phyloP scores from a whole-genome alignment of 2,797 vertebrate species.

The Paramormyrops hopkinsi region DNA sequence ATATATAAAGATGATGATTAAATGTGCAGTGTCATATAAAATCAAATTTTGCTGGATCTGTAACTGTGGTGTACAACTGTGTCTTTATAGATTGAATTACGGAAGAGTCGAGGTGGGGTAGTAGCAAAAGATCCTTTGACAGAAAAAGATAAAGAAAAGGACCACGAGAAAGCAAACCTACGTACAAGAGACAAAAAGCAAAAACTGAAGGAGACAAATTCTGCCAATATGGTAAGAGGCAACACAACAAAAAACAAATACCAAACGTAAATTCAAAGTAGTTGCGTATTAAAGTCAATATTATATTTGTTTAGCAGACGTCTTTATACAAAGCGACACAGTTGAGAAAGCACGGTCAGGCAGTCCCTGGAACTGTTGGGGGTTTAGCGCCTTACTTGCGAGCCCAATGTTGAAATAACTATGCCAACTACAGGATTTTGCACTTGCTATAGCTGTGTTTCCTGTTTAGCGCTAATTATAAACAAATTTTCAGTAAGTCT shows the following conservation, averaged over 20 bases:
- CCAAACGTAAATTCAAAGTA: not conserved
- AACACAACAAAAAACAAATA: not conserved
- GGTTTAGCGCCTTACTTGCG: not conserved
- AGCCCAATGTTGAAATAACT: not conserved
- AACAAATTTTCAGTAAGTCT: not conserved
- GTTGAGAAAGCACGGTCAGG: not conserved
- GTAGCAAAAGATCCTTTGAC: constrained; percentile 48
- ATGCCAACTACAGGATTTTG: not conserved
- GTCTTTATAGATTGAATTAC: constrained; percentile 59
- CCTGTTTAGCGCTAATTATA: not conserved
- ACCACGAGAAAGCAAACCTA: constrained; percentile 27
- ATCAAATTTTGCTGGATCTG: not conserved
- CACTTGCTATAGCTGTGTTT: not conserved
- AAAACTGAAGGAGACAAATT: constrained; percentile 31
- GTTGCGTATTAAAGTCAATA: not conserved
- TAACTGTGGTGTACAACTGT: not conserved
- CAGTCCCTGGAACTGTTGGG: not conserved
- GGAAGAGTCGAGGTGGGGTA: constrained; percentile 54
- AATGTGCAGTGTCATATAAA: not conserved
- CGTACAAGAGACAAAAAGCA: constrained; percentile 53
- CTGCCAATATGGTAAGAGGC: constrained; percentile 49
- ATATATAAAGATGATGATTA: not conserved
- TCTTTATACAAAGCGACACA: not conserved
- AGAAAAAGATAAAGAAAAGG: constrained; percentile 43
- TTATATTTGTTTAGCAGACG: not conserved